Percentiles rank a stretch among this genome's conserved stretches.
These are phyloP conservation scores for Neelides sp. DNA, from an alignment of 1,140 invertebrate genomes.

Conservation along the genomic window DNA sequence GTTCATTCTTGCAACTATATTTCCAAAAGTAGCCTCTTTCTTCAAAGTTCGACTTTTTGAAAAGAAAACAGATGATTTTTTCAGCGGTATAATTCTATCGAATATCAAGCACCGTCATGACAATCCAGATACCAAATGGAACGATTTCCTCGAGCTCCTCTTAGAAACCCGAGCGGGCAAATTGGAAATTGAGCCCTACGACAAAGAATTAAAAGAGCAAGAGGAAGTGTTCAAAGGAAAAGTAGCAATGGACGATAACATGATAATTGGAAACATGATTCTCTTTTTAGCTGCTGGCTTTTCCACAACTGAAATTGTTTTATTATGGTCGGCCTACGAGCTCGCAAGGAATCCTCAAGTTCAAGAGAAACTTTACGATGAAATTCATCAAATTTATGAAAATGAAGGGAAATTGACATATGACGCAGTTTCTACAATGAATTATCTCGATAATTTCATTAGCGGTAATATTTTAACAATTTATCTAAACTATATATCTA, in stretches of 20 bases:
- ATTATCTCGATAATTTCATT: constrained; percentile 35
- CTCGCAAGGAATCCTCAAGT: constrained; percentile 41
- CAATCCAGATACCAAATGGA: neutral
- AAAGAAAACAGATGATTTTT: constrained; percentile 31
- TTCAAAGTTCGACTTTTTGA: constrained; percentile 23
- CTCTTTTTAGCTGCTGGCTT: constrained; percentile 44
- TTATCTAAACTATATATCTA: no score
- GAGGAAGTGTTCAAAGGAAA: constrained; percentile 36
- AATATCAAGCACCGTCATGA: constrained; percentile 30
- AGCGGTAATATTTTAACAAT: no score
- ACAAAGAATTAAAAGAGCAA: constrained; percentile 36
- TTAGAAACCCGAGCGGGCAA: constrained; percentile 36
- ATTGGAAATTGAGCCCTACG: constrained; percentile 19
- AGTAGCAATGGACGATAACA: constrained; percentile 35
- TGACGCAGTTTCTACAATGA: constrained; percentile 34
- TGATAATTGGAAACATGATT: constrained; percentile 41
- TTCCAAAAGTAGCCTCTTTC: constrained; percentile 22
- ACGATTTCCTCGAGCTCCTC: constrained; percentile 36
- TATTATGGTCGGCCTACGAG: constrained; percentile 40
- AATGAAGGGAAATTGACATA: constrained; percentile 34
- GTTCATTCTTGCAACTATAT: neutral
- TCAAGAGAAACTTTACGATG: constrained; percentile 39
- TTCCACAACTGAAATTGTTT: constrained; percentile 39
- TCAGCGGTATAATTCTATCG: constrained; percentile 34
- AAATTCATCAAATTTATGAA: constrained; percentile 36